Evolutionary conservation across 2,113 vertebrate species (phyloP).

Genomic region (Acanthochromis polyacanthus): DNA sequence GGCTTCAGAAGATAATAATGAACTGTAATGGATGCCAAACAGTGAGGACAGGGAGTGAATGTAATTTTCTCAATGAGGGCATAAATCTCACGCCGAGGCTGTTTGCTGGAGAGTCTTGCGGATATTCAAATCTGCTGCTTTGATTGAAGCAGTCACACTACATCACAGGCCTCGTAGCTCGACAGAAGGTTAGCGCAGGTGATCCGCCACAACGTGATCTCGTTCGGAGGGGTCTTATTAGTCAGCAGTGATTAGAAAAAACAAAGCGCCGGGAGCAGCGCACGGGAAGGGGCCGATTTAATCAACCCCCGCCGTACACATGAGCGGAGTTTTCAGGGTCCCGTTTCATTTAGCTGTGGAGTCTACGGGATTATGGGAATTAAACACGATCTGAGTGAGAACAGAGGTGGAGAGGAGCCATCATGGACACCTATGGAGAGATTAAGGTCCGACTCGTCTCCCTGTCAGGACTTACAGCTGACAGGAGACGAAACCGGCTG

Average conservation of each 20-base stretch:
- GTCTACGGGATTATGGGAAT: slow-evolving; percentile 79
- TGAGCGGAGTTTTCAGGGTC: slow-evolving; percentile 62
- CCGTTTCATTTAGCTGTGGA: slow-evolving; percentile 72
- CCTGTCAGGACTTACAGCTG: slow-evolving; percentile 58
- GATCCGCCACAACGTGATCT: slow-evolving; percentile 75
- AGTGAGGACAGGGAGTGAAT: slow-evolving; percentile 75
- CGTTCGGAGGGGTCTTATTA: slow-evolving; percentile 82
- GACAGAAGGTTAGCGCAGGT: slow-evolving; percentile 83
- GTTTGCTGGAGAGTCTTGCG: slow-evolving; percentile 78
- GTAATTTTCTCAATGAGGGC: slow-evolving; percentile 83
- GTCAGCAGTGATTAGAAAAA: slow-evolving; percentile 82
- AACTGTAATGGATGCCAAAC: slow-evolving; percentile 83
- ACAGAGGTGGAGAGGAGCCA: slow-evolving; percentile 61
- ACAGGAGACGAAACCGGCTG: slow-evolving; percentile 55
- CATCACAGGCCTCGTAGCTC: slow-evolving; percentile 77
- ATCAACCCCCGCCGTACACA: slow-evolving; percentile 31
- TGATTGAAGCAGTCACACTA: slow-evolving; percentile 86
- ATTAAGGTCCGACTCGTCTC: slow-evolving; percentile 68
- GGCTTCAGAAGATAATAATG: slow-evolving; percentile 75
- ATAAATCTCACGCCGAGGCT: slow-evolving; percentile 82
- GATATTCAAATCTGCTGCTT: slow-evolving; percentile 84
- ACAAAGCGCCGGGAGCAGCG: slow-evolving; percentile 78
- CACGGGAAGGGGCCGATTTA: slow-evolving; percentile 56
- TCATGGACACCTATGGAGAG: slow-evolving; percentile 61
- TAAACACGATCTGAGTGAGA: slow-evolving; percentile 80